phyloP scores from a whole-genome alignment of 64 coral and sea anemone genomes.

The Hydrozoanthus tunicans region DNA sequence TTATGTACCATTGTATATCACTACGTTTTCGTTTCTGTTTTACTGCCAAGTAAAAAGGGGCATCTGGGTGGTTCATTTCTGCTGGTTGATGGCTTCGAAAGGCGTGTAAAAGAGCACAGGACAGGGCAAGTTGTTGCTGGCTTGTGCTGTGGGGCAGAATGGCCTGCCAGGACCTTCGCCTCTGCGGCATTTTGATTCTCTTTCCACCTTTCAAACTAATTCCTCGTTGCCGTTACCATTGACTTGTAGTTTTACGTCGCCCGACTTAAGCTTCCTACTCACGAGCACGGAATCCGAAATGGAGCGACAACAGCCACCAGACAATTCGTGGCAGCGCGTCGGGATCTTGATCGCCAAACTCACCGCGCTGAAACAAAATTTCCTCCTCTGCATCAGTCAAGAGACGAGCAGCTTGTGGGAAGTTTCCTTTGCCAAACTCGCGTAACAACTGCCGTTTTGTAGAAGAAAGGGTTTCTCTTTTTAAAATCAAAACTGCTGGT shows the following conservation, averaged over 20 bases:
- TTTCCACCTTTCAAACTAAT: neutral
- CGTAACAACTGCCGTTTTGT: too few relatives aligned
- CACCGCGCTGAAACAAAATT: too few relatives aligned
- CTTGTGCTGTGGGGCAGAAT: neutral
- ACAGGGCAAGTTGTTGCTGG: neutral
- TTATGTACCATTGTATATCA: conserved; percentile 38
- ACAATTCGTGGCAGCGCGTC: neutral
- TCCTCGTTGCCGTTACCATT: too few relatives aligned
- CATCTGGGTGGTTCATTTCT: neutral
- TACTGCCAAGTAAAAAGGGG: conserved; percentile 20
- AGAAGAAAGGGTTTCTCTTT: too few relatives aligned
- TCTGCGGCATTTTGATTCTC: too few relatives aligned
- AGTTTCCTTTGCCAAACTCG: too few relatives aligned
- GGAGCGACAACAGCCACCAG: conserved; percentile 50
- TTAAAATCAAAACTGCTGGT: too few relatives aligned
- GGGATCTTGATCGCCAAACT: neutral
- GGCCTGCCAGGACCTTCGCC: neutral
- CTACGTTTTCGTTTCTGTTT: conserved; percentile 15
- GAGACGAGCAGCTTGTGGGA: neutral
- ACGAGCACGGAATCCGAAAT: conserved; percentile 56
- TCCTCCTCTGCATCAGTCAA: conserved; percentile 66
- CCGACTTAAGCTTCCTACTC: too few relatives aligned
- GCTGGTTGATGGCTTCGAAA: conserved; percentile 1
- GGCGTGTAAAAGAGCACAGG: too few relatives aligned
- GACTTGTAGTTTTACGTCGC: too few relatives aligned